These are phyloP conservation scores for Pontoporia blainvillei DNA, from an alignment of 2,113 vertebrate genomes.

Conservation along the genomic window DNA sequence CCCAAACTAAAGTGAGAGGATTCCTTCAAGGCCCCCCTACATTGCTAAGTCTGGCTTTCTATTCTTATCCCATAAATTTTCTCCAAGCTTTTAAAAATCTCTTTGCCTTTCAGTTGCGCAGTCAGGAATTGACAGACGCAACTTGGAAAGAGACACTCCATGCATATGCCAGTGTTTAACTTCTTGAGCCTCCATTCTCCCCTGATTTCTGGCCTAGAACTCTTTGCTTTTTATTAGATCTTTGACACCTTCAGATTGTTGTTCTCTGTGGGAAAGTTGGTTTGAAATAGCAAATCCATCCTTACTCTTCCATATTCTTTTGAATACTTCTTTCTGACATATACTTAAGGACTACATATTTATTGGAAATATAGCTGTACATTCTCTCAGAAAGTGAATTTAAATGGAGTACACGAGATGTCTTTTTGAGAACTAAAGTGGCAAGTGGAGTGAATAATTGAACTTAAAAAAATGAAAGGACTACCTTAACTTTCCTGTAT, in stretches of 20 bases:
- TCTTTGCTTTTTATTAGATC: background rate
- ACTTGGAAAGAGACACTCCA: background rate
- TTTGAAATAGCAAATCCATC: background rate
- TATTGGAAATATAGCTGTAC: background rate
- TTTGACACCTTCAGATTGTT: background rate
- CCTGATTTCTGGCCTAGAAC: background rate
- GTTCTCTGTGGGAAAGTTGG: background rate
- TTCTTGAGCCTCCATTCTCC: background rate
- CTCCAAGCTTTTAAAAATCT: background rate
- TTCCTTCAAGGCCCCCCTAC: background rate
- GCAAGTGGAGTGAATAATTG: background rate
- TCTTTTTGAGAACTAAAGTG: background rate
- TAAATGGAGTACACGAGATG: background rate
- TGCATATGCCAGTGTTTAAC: background rate
- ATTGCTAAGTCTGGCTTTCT: background rate
- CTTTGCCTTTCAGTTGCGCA: background rate
- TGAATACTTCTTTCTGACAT: background rate
- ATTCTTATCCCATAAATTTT: background rate
- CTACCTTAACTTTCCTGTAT: background rate
- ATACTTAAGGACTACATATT: background rate
- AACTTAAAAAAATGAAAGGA: background rate
- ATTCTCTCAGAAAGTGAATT: background rate
- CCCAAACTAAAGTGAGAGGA: background rate
- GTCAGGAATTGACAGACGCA: background rate
- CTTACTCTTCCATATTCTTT: background rate